Percentiles rank a stretch among this genome's conserved stretches.
Conservation (phyloP, 2,113 vertebrate species). For the Microtus ochrogaster region DNA sequence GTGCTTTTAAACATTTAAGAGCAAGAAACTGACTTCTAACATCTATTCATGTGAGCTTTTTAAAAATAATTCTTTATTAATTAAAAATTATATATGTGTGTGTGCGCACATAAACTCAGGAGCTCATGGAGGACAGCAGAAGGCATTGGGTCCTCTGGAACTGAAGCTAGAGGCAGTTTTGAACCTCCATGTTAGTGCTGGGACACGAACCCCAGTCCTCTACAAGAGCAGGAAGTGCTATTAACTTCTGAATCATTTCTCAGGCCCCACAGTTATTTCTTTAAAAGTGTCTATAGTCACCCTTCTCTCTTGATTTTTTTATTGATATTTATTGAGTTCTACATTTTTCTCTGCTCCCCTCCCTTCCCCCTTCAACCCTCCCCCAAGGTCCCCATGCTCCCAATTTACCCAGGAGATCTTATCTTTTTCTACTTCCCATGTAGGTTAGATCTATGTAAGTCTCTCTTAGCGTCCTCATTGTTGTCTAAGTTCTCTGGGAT, state of each 20-base stretch:
- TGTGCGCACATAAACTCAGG: neutral
- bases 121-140: neutral
- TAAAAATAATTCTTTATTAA: neutral
- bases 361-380: too few relatives aligned
- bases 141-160: neutral
- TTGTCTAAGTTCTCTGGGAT: too few relatives aligned
- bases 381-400: too few relatives aligned
- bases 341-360: too few relatives aligned
- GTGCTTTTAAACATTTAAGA: slow-evolving; percentile 32
- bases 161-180: neutral
- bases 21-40: neutral
- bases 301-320: too few relatives aligned
- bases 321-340: too few relatives aligned
- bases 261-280: neutral
- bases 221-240: neutral
- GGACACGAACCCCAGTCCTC: neutral
- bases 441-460: too few relatives aligned
- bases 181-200: neutral
- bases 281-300: slow-evolving; percentile 25
- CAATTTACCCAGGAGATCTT: too few relatives aligned
- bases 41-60: neutral
- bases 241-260: neutral
- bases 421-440: too few relatives aligned
- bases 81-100: neutral
- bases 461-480: too few relatives aligned